Conservation (phyloP, 2,797 vertebrate genomes). For the Clarias platycephalus region DNA sequence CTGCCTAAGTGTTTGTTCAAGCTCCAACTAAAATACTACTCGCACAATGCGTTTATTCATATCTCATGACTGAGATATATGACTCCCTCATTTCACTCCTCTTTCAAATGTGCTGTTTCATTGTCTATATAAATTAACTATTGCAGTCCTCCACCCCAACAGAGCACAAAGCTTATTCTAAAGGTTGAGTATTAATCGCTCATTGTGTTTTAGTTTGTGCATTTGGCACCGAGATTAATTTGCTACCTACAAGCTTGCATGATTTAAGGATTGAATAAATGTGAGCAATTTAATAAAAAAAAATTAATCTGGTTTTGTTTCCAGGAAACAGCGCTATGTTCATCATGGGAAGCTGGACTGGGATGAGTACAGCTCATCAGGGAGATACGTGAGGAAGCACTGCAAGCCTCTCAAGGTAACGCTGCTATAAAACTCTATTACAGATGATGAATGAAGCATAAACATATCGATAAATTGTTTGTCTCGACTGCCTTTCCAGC, state of each 20-base stretch:
- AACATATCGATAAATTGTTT: background rate
- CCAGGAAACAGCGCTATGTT: conserved; percentile 83
- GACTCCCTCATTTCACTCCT: no score
- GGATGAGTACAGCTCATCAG: conserved; percentile 80
- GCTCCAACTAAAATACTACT: no score
- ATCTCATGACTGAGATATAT: no score
- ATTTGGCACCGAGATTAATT: background rate
- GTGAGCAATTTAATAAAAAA: background rate
- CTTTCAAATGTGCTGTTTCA: no score
- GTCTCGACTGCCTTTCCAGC: conserved; percentile 59
- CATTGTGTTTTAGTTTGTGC: background rate
- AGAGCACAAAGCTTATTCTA: background rate
- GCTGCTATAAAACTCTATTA: background rate
- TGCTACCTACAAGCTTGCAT: background rate
- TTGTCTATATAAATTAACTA: no score
- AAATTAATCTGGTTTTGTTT: background rate
- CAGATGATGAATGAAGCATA: background rate
- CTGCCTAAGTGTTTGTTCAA: no score
- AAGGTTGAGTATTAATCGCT: background rate
- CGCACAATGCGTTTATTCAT: no score
- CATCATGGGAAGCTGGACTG: conserved; percentile 79
- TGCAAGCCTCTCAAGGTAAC: conserved; percentile 86
- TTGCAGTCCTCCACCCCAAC: no score
- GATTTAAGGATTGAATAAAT: background rate
- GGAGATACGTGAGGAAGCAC: conserved; percentile 79